Percentiles rank a stretch among this genome's conserved stretches.
Conservation (phyloP, 2,113 vertebrate genomes). For the Agelaius tricolor region DNA sequence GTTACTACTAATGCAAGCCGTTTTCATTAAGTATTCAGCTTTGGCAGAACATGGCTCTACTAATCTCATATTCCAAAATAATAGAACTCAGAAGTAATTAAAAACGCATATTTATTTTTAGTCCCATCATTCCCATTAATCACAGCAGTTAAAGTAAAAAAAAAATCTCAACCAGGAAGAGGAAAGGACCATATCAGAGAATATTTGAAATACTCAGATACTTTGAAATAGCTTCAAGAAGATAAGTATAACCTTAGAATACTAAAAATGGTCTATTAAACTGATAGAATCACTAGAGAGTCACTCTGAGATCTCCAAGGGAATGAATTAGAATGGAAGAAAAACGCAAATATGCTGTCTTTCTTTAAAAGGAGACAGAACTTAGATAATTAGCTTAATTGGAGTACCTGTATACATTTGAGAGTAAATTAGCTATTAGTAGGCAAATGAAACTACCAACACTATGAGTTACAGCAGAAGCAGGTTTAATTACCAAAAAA, state of each 20-base stretch:
- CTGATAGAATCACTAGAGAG: neutral
- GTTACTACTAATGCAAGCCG: neutral
- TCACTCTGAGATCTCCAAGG: neutral
- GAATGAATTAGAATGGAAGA: neutral
- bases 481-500: neutral
- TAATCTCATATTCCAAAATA: conserved; percentile 6
- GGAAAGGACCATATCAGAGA: neutral
- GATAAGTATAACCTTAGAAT: neutral
- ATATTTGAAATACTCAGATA: neutral
- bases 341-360: neutral
- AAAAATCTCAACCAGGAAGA: neutral
- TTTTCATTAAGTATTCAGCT: neutral
- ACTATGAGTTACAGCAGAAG: neutral
- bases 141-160: neutral
- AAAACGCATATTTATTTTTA: neutral
- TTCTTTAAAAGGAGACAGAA: neutral
- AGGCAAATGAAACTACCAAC: neutral
- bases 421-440: neutral
- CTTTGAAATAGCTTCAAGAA: neutral
- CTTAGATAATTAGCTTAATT: neutral
- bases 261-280: conserved; percentile 6
- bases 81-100: neutral
- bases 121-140: neutral
- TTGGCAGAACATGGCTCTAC: neutral
- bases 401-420: neutral